These are phyloP conservation scores for Oscheius myriophilus DNA, from an alignment of 2,888 invertebrate species.

Conservation along the genomic window DNA sequence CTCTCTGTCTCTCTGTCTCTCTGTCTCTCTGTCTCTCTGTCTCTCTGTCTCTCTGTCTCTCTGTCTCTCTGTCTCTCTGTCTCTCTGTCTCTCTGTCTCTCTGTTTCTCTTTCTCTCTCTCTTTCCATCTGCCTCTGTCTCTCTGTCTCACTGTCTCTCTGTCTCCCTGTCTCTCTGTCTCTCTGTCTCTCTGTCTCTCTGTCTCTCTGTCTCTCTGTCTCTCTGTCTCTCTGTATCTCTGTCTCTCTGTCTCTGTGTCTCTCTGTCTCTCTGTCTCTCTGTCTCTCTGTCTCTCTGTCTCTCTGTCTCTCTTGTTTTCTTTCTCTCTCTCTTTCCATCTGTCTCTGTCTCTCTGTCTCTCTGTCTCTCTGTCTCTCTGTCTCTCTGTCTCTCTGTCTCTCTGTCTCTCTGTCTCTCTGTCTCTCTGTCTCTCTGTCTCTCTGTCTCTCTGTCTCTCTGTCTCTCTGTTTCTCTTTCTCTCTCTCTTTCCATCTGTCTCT, in stretches of 20 bases:
- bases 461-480: not conserved
- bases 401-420: not conserved
- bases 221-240: not conserved
- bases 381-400: not conserved
- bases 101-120: not conserved
- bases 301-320: too few species aligned
- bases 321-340: not conserved
- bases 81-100: conserved; percentile 1
- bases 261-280: not conserved
- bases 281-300: not conserved
- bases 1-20: not conserved
- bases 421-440: conserved; percentile 1
- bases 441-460: not conserved
- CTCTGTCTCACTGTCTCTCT: not conserved
- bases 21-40: not conserved
- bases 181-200: too few species aligned
- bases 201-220: too few species aligned
- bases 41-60: not conserved
- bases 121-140: not conserved
- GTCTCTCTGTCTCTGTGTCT: not conserved
- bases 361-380: not conserved
- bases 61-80: not conserved
- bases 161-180: not conserved
- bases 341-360: not conserved
- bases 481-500: not conserved